phyloP scores from a whole-genome alignment of 2,888 invertebrate species.

The Athetis lepigone region DNA sequence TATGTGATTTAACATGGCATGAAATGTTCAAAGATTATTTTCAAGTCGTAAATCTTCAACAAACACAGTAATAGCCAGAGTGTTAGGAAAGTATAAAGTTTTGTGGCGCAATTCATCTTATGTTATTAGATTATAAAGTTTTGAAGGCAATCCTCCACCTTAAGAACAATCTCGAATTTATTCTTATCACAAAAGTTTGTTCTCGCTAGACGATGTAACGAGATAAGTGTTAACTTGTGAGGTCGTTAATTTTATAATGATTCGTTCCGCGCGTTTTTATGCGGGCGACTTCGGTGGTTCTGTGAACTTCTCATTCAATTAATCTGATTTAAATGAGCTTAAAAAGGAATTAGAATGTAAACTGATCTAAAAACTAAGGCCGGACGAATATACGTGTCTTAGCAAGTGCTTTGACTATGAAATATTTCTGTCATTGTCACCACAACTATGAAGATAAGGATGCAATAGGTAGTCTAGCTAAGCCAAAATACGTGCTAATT shows the following conservation, averaged over 20 bases:
- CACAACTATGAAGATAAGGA: no score
- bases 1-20: constrained; percentile 23
- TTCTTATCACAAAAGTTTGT: constrained; percentile 67
- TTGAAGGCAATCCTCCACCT: constrained; percentile 50
- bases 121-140: constrained; percentile 65
- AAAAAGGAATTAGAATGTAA: no score
- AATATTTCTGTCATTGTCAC: no score
- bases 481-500: no score
- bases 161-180: constrained; percentile 58
- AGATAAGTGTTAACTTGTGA: constrained; percentile 69
- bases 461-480: no score
- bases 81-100: constrained; percentile 51
- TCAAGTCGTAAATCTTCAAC: constrained; percentile 32
- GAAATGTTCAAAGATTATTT: constrained; percentile 42
- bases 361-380: no score
- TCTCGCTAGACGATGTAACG: constrained; percentile 60
- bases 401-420: no score
- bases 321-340: no score
- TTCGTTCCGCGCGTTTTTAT: not conserved
- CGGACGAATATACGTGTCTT: no score
- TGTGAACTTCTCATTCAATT: not conserved
- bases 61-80: constrained; percentile 28
- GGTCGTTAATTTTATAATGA: constrained; percentile 70
- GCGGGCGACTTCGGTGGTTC: not conserved
- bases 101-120: constrained; percentile 54